Evolutionary conservation across 2,113 vertebrate genomes (phyloP).

Genomic region (Arothron firmamentum): DNA sequence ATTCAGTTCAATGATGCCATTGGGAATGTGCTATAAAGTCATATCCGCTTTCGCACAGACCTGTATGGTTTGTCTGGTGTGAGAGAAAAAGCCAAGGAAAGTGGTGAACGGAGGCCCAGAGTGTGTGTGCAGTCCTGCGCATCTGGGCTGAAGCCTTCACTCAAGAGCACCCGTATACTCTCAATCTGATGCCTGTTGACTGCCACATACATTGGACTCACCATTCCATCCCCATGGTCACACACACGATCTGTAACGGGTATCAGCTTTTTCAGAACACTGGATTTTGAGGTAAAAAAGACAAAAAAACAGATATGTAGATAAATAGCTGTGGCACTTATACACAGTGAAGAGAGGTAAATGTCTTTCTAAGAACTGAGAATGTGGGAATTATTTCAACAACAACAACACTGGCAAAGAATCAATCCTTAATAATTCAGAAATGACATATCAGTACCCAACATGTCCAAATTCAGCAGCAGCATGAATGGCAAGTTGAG

Average conservation of each 20-base stretch:
- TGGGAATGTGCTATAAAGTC: background rate
- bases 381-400: no score
- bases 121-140: conserved; percentile 79
- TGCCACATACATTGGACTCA: conserved; percentile 91
- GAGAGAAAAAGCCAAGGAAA: conserved; percentile 44
- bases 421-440: no score
- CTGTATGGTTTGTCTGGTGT: conserved; percentile 9
- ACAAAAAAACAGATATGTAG: background rate
- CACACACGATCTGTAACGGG: conserved; percentile 75
- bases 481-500: conserved; percentile 89
- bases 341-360: background rate
- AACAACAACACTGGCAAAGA: no score
- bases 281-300: conserved; percentile 23
- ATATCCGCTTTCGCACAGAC: conserved; percentile 5
- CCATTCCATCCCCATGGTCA: conserved; percentile 74
- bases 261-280: conserved; percentile 76
- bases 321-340: background rate
- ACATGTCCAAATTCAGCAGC: conserved; percentile 86
- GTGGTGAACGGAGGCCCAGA: conserved; percentile 76
- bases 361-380: no score
- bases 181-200: conserved; percentile 61
- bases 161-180: conserved; percentile 77
- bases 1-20: background rate
- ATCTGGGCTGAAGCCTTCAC: conserved; percentile 82
- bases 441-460: conserved; percentile 65